Conservation (phyloP, 2,797 vertebrate genomes). For the Scarus forsteni region DNA sequence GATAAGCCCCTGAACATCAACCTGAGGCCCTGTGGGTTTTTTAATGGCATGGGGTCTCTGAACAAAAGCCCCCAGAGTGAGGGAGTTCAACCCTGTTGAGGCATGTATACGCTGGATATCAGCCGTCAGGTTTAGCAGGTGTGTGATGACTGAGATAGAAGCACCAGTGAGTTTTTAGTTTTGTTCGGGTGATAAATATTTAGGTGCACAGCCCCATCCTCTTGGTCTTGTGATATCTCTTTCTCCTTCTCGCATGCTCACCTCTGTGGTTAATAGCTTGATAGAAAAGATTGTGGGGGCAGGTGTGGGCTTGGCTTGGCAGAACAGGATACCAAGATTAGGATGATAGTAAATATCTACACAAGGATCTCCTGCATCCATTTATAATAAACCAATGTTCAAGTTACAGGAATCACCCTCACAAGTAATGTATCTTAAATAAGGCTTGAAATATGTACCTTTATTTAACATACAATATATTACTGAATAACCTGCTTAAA, state of each 20-base stretch:
- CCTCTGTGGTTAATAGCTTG: conserved; percentile 40
- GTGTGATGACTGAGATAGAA: conserved; percentile 61
- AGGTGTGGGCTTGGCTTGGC: conserved; percentile 53
- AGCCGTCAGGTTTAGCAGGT: conserved; percentile 55
- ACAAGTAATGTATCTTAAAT: no score
- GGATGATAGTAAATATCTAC: conserved; percentile 29
- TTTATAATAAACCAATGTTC: conserved; percentile 25
- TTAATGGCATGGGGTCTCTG: conserved; percentile 44
- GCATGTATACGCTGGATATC: conserved; percentile 36
- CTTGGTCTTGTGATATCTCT: neutral
- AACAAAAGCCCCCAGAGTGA: conserved; percentile 30
- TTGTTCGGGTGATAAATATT: conserved; percentile 20
- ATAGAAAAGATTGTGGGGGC: conserved; percentile 54
- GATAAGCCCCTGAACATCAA: conserved; percentile 57
- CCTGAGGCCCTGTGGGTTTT: conserved; percentile 39
- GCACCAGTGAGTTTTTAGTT: conserved; percentile 4
- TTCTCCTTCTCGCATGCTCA: neutral
- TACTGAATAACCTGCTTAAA: no score
- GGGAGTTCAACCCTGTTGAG: conserved; percentile 46
- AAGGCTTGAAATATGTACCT: no score
- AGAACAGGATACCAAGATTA: conserved; percentile 59
- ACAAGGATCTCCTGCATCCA: conserved; percentile 33
- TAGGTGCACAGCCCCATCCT: neutral
- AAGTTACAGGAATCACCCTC: neutral
- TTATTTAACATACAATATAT: no score